A percentile compares a stretch with the other conserved stretches of the same genome.
phyloP scores from a whole-genome alignment of 2,888 invertebrate species.

The Epinotia nisella region DNA sequence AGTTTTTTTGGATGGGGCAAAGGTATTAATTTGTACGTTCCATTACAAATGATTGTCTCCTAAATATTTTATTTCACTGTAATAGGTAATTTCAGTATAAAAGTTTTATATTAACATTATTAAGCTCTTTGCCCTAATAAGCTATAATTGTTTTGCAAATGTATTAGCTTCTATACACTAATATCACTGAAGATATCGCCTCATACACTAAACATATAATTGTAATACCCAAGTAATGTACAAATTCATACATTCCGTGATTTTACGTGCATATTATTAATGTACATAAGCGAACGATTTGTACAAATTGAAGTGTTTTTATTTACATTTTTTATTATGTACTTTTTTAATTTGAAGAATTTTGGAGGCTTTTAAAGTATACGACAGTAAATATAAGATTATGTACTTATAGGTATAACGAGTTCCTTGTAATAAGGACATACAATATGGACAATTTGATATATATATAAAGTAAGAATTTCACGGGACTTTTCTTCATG shows the following conservation, averaged over 20 bases:
- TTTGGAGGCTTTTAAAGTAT: constrained; percentile 84
- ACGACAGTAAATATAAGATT: constrained; percentile 80
- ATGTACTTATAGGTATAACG: constrained; percentile 80
- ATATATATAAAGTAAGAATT: constrained; percentile 12
- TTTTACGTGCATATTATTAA: constrained; percentile 39
- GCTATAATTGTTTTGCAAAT: constrained; percentile 9
- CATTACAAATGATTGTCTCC: not conserved
- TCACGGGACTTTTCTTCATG: not conserved
- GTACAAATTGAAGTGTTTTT: constrained; percentile 73
- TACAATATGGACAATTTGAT: constrained; percentile 15
- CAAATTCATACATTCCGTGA: constrained; percentile 41
- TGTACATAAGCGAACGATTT: constrained; percentile 61
- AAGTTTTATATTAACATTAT: not conserved
- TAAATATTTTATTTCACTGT: too few relatives aligned
- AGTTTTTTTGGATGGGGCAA: constrained; percentile 30
- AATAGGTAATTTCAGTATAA: too few relatives aligned
- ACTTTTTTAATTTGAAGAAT: constrained; percentile 69
- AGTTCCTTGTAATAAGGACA: constrained; percentile 69
- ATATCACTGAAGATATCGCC: constrained; percentile 21
- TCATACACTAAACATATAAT: constrained; percentile 8
- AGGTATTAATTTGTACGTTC: not conserved
- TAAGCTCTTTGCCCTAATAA: constrained; percentile 6
- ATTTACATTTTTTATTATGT: constrained; percentile 64
- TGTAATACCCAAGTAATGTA: constrained; percentile 18
- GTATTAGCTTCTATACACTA: constrained; percentile 18